These are phyloP conservation scores for Philonicus albiceps DNA, from an alignment of 2,888 invertebrate genomes.

Conservation along the genomic window DNA sequence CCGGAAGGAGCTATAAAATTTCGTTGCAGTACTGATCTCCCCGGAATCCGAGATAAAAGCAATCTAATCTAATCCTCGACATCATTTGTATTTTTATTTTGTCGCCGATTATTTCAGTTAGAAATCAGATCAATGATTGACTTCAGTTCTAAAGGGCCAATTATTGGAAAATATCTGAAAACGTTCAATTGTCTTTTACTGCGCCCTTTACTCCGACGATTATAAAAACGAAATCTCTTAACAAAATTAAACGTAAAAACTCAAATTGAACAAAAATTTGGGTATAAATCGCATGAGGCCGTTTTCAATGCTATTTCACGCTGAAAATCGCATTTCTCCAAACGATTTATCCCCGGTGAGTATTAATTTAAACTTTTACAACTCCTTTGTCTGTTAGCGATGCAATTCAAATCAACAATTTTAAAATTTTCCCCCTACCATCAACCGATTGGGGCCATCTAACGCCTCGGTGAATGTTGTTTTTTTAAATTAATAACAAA, in stretches of 20 bases:
- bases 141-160: neutral
- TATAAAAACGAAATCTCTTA: neutral
- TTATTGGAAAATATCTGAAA: neutral
- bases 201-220: neutral
- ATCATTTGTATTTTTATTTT: neutral
- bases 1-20: neutral
- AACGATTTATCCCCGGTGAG: neutral
- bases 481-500: slow-evolving; percentile 42
- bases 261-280: neutral
- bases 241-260: neutral
- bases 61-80: neutral
- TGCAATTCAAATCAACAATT: slow-evolving; percentile 19
- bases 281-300: neutral
- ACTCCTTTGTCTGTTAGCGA: neutral
- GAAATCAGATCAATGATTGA: neutral
- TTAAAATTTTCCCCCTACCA: neutral
- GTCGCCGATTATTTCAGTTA: neutral
- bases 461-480: slow-evolving; percentile 7
- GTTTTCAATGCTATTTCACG: neutral
- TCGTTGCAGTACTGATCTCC: neutral
- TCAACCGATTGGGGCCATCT: neutral
- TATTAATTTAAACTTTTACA: slow-evolving; percentile 17
- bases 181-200: neutral
- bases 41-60: neutral
- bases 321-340: slow-evolving; percentile 3